These are phyloP conservation scores for Coelopa frigida DNA, from an alignment of 1,140 invertebrate genomes.

Conservation along the genomic window DNA sequence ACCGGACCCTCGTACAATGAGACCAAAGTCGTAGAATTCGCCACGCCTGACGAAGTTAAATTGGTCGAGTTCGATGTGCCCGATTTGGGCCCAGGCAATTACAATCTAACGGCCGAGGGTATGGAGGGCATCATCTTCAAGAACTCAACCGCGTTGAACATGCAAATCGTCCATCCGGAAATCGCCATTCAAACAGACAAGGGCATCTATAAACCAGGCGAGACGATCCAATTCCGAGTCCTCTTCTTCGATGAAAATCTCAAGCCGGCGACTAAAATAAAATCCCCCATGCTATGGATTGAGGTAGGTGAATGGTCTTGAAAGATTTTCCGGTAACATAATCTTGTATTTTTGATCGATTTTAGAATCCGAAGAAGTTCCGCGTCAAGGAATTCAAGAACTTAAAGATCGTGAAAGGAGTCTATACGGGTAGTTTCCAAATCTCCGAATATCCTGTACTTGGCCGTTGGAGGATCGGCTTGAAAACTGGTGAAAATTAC, in stretches of 20 bases:
- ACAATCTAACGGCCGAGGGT: not conserved
- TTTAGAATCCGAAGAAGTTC: too few species aligned
- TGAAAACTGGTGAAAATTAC: conserved; percentile 15
- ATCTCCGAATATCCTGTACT: conserved; percentile 76
- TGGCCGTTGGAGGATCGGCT: conserved; percentile 70
- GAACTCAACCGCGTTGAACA: not conserved
- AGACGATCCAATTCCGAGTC: conserved; percentile 73
- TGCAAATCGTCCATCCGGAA: not conserved
- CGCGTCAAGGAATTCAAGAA: conserved; percentile 66
- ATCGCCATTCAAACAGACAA: conserved; percentile 76
- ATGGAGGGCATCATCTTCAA: not conserved
- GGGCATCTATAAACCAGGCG: conserved; percentile 79
- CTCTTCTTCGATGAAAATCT: conserved; percentile 60
- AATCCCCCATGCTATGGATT: not conserved
- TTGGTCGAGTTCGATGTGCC: conserved; percentile 67
- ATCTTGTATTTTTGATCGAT: too few species aligned
- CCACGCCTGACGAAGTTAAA: conserved; percentile 56
- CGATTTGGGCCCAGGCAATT: conserved; percentile 64
- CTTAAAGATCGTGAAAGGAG: conserved; percentile 61
- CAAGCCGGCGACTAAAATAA: not conserved
- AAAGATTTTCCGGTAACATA: too few species aligned
- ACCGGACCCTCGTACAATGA: conserved; percentile 63
- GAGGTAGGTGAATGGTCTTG: not conserved
- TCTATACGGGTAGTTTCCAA: conserved; percentile 62
- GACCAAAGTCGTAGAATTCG: conserved; percentile 57